Evolutionary conservation across 1,140 invertebrate genomes (phyloP).

Genomic region (Aphelinus atriplicis): DNA sequence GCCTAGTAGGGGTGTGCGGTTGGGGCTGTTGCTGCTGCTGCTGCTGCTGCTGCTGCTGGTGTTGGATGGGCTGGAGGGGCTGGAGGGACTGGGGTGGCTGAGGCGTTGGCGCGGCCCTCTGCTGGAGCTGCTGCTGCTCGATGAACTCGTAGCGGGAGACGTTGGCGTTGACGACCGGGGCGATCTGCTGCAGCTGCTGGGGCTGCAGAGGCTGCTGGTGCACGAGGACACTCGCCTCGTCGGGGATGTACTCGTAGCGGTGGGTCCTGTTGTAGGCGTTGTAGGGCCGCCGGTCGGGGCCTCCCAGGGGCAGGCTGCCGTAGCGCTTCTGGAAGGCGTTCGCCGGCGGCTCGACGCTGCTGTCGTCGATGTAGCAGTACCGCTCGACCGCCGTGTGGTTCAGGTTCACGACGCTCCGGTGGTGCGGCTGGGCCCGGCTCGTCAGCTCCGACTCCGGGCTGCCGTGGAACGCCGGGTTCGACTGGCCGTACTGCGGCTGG

Average conservation of each 20-base stretch:
- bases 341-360: neutral
- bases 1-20: conserved; percentile 38
- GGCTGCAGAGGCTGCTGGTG: neutral
- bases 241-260: conserved; percentile 60
- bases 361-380: conserved; percentile 57
- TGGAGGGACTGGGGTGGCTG: conserved; percentile 43
- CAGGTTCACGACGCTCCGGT: conserved; percentile 4
- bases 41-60: conserved; percentile 44
- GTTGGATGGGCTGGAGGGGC: too few relatives aligned
- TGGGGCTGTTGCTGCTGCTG: conserved; percentile 43
- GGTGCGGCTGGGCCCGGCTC: neutral
- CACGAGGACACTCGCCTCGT: conserved; percentile 25
- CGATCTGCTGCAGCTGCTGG: neutral
- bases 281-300: conserved; percentile 41
- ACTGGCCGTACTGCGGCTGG: conserved; percentile 51
- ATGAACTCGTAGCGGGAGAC: conserved; percentile 50
- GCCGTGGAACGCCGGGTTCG: conserved; percentile 55
- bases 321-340: conserved; percentile 42
- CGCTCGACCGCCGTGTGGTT: conserved; percentile 41
- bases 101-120: conserved; percentile 45
- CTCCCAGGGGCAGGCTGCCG: conserved; percentile 53
- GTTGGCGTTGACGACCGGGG: neutral
- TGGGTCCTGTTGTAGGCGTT: conserved; percentile 41
- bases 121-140: conserved; percentile 46
- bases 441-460: conserved; percentile 41